Evolutionary conservation across 1,140 invertebrate genomes (phyloP), one percentile per base, ranked within the genome.

Genomic region (Eupristina koningsbergeri): DNA sequence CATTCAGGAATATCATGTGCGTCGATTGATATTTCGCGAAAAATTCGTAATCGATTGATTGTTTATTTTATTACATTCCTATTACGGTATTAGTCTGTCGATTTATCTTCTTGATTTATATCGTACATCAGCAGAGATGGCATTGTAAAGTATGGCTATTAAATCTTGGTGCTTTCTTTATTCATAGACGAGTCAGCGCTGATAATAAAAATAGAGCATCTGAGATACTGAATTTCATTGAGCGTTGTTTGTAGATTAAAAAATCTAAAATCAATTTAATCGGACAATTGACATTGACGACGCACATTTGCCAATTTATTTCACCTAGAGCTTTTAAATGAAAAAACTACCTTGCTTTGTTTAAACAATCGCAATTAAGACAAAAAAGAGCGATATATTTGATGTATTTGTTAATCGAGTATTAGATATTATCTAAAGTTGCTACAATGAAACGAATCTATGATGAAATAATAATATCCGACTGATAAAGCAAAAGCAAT

Each of bases 21-120:
- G 26, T 39, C 79, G 34, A 80, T 80, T 73, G 79, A 80, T 58
- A 53, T 58, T 73, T 50, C 64, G 47, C 67, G 79, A 80, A 71
- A 73, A 80, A 71, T 80, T 53, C 47, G 6, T 11, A 22, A 17
- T 17, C 47, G 67, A 80, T 80, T 80, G 78, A 80, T 80, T 80
- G 64, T 80, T 80, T 80, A 80, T 80, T 69, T 80, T 69, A 80
- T 80, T 69, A 61, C 41, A n/a, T 31, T 19, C 13, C 78, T 31
- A 31, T 50, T 47, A 34, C 75, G 78, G 34, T 36, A 53, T 67
- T 36, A 31, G n/a, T 78, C 36, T 78, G 50, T 80, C 78, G 63
- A 53, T 80, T 50, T 69, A 50, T 69, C 78, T 41, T 45, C 29
- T 50, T 80, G 78, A 80, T 80, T 80, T 80, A 80, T 69, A 45